Evolutionary conservation across 2,888 invertebrate species (phyloP).

Genomic region (Lithophane semibrunnea): DNA sequence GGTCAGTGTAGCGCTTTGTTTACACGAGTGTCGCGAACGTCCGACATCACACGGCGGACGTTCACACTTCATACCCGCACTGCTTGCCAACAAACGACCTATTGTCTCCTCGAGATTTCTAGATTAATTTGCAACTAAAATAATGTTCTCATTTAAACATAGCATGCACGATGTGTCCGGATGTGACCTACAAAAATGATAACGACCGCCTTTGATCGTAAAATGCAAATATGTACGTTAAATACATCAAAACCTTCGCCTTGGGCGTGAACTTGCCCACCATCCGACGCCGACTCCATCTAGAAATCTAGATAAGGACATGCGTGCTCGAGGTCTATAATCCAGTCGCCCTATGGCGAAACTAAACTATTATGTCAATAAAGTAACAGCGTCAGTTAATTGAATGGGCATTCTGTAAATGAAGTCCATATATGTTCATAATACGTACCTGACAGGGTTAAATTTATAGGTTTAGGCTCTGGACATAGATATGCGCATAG

Average conservation of each 20-base stretch:
- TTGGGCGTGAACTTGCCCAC: constrained; percentile 76
- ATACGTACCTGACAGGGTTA: constrained; percentile 36
- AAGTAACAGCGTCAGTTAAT: constrained; percentile 78
- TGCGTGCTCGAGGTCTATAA: constrained; percentile 79
- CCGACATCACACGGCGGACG: constrained; percentile 72
- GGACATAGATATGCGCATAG: constrained; percentile 23
- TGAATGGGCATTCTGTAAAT: constrained; percentile 74
- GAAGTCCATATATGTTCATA: constrained; percentile 61
- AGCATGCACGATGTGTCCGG: constrained; percentile 28
- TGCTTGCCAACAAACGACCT: constrained; percentile 67
- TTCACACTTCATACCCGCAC: constrained; percentile 67
- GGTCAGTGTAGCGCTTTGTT: constrained; percentile 88
- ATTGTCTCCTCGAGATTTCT: constrained; percentile 62
- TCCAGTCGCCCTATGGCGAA: constrained; percentile 69
- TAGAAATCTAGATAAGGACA: constrained; percentile 77
- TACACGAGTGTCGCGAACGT: constrained; percentile 80
- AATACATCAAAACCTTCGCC: constrained; percentile 70
- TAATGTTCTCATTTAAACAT: constrained; percentile 42
- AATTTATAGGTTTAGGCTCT: constrained; percentile 34
- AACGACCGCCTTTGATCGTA: constrained; percentile 41
- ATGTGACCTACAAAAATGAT: constrained; percentile 61
- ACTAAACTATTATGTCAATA: constrained; percentile 79
- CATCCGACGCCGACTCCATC: constrained; percentile 69
- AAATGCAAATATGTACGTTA: constrained; percentile 57
- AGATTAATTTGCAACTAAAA: constrained; percentile 61